Conservation (phyloP, 2,113 vertebrate genomes). For the Pteronura brasiliensis region DNA sequence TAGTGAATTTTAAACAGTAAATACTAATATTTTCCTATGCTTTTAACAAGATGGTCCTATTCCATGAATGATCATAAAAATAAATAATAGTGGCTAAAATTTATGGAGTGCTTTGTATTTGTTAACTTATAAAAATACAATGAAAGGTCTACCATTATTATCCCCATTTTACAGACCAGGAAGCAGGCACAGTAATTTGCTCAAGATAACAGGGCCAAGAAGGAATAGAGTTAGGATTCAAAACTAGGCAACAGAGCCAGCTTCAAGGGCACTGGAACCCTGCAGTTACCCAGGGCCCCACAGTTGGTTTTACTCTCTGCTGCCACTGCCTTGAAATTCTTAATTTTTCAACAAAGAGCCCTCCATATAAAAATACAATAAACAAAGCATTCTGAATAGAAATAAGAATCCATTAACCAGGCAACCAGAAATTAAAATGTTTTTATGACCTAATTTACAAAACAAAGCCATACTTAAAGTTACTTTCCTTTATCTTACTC, state of each 20-base stretch:
- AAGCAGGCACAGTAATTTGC: not conserved
- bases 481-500: not conserved
- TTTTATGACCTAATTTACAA: not conserved
- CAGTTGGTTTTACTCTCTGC: not conserved
- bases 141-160: not conserved
- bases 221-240: not conserved
- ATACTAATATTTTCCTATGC: not conserved
- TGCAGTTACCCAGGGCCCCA: not conserved
- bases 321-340: not conserved
- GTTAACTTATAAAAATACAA: slow-evolving; percentile 41
- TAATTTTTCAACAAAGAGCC: not conserved
- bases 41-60: not conserved
- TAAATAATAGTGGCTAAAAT: not conserved
- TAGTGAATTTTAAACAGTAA: slow-evolving; percentile 1
- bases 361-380: slow-evolving; percentile 30
- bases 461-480: not conserved
- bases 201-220: not conserved
- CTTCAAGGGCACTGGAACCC: not conserved
- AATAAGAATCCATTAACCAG: not conserved
- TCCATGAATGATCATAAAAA: not conserved
- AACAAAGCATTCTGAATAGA: not conserved
- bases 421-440: not conserved
- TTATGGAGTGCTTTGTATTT: not conserved
- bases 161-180: not conserved
- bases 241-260: not conserved